Evolutionary conservation across 2,888 invertebrate species (phyloP), one percentile per base, ranked within the genome.

Genomic region (Pyrocoelia pectoralis): DNA sequence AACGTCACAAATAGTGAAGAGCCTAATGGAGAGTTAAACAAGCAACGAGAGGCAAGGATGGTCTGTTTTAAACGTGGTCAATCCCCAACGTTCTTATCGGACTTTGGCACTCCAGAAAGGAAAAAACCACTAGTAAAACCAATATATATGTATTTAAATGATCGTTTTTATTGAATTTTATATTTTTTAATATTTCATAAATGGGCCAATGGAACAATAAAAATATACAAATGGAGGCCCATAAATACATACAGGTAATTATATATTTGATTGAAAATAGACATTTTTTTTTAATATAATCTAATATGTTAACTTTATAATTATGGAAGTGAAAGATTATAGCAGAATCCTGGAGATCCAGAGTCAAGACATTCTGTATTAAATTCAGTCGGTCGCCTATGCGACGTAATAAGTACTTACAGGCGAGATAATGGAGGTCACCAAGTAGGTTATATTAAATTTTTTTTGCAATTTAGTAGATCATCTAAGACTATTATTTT

Each of bases 141-240:
- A 3, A 24, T 24, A 6, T 24, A 5, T 24, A 24, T 33, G 33
- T 33, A 33, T 6, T n/a, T 33, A 2, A 33, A 33, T 33, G 9
- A 33, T 33, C n/a, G 10, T 76, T 78, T 77, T 79, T 77, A 76
- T 79, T 76, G 73, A 61, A 72, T 73, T 75, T 78, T 79, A 75
- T 73, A 73, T 76, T 75, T 76, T 77, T 77, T 72, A 73, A 72
- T 75, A 72, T 72, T 70, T 74, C 71, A 76, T 75, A 74, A 73
- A 69, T 69, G 75, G 77, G 77, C 76, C 70, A 74, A 69, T 76
- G 76, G 76, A 79, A 79, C 78, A 77, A 79, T 80, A 79, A 77
- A 80, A 80, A 80, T 80, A 79, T 79, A 80, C 80, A 79, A 74
- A 76, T 77, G 72, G 73, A 77, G 76, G 71, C 69, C 71, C 78